Base-by-base conservation (phyloP, 2,113 vertebrate genomes). In the Rana temporaria region DNA sequence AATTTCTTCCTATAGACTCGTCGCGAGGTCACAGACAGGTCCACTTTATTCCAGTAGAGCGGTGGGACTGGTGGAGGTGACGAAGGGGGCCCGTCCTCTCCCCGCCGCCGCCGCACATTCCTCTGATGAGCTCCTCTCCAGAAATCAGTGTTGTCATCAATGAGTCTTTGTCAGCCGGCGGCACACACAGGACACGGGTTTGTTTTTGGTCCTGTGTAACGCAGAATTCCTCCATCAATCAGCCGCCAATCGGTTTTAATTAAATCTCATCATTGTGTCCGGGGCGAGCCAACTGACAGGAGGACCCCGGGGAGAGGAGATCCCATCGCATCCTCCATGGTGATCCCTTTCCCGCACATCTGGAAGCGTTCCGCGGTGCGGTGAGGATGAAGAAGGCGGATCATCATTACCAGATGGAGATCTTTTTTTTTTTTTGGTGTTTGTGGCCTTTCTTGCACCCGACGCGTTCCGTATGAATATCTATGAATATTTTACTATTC, bases 171-270 rank as follows among this genome's bases (percentile, higher is more conserved):
- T 68, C 69, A 38, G 30, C 42, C 48, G 14, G 63, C 12, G 11
- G 42, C n/a, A 19, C 55, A 65, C 30, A 63, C 71, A 32, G 53
- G 64, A 24, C 72, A 14, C 5, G 56, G 81, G 60, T 83, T 83
- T 83, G 81, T 83, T 76, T 83, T 83, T 83, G 81, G 81, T 76
- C 72, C 68, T 52, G 81, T 83, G 72, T 76, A 75, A 75, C 81
- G 30, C 53, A n/a, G 63, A 74, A 72, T 82, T 59, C 70, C 72
- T 83, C 72, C 52, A 56, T 83, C 81, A 83, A 83, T 83, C 81
- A 83, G 72, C 80, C 75, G 70, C 32, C 72, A 83, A 83, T 83
- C 81, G 68, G 53, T 68, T 75, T 60, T 76, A 83, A 83, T 83
- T 75, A 83, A 68, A 76, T 63, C 56, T 38, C 81, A 83, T 38